Base-by-base conservation (phyloP, 1,140 invertebrate species). In the Nomia melanderi region DNA sequence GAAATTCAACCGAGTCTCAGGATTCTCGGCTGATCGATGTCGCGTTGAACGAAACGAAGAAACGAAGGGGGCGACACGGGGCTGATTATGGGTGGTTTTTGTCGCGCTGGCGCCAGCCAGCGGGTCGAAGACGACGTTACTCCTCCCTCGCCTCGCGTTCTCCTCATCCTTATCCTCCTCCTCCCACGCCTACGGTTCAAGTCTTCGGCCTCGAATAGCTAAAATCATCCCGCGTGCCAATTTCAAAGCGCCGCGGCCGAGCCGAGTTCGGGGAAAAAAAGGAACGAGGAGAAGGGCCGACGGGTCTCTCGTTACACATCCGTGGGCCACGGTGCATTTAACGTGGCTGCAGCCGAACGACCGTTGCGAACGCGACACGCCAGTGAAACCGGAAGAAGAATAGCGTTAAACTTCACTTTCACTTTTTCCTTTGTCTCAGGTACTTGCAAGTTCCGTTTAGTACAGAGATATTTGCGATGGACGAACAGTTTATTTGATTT, bases 31-130 rank as follows among this genome's bases (percentile, higher is more conserved):
- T 36, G 25, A 44, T 23, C 56, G 53, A 39, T 23, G 23, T 33
- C 12, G 12, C 11, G 17, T n/a, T 2, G 2, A 12, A 17, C 12
- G 44, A 78, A 66, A 73, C 31, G 25, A 47, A 47, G 47, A n/a
- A 75, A 80, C 41, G 50, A 60, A n/a, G 75, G 64, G 81, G 81
- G 81, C 80, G 83, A 83, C 63, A 81, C 78, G 83, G 74, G 83
- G 74, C 78, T 64, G 79, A 85, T 86, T 85, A 84, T 85, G 70
- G 74, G 70, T 70, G 69, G 72, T 86, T 81, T 83, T 81, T 85
- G 76, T 83, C 76, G 73, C 47, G 54, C 44, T 81, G 85, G 85
- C 85, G 85, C 85, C 85, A 86, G 62, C 85, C 85, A 86, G 57
- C 57, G 63, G 33, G 65, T 25, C 81, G 74, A 63, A 41, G 36